Conservation (phyloP, 2,797 vertebrate species). For the Dipus sagitta region DNA sequence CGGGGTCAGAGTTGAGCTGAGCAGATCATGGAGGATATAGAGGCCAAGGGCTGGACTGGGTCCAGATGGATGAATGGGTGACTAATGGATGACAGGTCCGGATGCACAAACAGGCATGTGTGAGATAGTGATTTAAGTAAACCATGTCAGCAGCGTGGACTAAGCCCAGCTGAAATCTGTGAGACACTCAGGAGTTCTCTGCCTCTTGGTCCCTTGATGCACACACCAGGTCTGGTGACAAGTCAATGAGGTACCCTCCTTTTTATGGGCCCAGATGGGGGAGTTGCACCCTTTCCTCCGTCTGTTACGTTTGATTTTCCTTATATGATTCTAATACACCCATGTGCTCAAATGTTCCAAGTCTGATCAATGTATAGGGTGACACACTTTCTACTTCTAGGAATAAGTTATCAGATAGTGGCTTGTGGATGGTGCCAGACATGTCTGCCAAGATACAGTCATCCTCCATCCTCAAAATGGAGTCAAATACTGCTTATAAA, state of each 20-base stretch:
- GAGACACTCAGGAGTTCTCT: not conserved
- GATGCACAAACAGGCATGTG: not conserved
- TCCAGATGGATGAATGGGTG: not conserved
- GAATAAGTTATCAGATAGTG: not conserved
- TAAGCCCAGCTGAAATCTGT: not conserved
- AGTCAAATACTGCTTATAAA: not conserved
- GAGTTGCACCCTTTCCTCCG: not conserved
- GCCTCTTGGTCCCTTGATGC: not conserved
- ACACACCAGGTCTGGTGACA: not conserved
- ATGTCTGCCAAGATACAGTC: not conserved
- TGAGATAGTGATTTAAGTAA: not conserved
- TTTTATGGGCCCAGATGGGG: not conserved
- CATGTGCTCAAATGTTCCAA: not conserved
- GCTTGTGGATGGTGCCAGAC: not conserved
- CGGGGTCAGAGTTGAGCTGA: not conserved
- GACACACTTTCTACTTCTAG: not conserved
- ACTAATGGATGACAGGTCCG: not conserved
- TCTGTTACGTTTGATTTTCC: not conserved
- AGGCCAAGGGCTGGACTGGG: not conserved
- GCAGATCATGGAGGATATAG: not conserved
- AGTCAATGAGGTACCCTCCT: not conserved
- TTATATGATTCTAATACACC: not conserved
- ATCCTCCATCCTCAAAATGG: not conserved
- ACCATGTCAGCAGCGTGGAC: too few relatives aligned
- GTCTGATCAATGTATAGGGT: not conserved